Evolutionary conservation across 2,888 invertebrate genomes (phyloP), one percentile per base, ranked within the genome.

Genomic region (Lampropteryx suffumata): DNA sequence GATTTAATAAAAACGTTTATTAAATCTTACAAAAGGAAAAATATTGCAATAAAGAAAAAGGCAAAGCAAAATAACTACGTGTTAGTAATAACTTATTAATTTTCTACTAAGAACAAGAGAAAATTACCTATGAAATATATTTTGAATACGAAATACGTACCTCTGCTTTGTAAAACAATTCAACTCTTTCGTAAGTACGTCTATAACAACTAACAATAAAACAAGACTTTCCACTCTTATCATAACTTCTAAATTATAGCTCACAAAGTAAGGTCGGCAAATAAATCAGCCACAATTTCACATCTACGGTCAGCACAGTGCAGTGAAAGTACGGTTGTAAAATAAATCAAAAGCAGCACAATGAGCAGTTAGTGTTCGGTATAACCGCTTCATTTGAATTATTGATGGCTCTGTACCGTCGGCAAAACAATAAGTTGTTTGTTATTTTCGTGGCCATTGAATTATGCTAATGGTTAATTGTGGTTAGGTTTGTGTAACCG

Each of bases 261-360:
- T 33, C 42, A 46, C 40, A 34, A 43, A 56, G 55, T 55, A 53
- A 52, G 51, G 56, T 55, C 54, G 49, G 57, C 41, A 47, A 14
- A 61, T 59, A 61, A 59, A 61, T 58, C 59, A 58, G 45, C 57
- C 39, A 58, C 57, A 58, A 63, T 63, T 59, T 59, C 51, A 49
- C 52, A 48, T 52, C 56, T 41, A 52, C 52, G 55, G 57, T 49
- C 57, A 55, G 59, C 35, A 35, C 32, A 48, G 57, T 64, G 65
- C 72, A 78, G 80, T 77, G 84, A 82, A 83, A 84, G 84, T 82
- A 69, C 66, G 62, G 65, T 74, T 79, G 76, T 77, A 74, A 78
- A 77, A 83, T 84, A 84, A 84, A 84, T 84, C 84, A 84, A 70
- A 70, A 59, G 65, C 62, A 69, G 71, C 75, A 84, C 82, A 82